Evolutionary conservation across 2,113 vertebrate species (phyloP).

Genomic region (Tringa solitaria): DNA sequence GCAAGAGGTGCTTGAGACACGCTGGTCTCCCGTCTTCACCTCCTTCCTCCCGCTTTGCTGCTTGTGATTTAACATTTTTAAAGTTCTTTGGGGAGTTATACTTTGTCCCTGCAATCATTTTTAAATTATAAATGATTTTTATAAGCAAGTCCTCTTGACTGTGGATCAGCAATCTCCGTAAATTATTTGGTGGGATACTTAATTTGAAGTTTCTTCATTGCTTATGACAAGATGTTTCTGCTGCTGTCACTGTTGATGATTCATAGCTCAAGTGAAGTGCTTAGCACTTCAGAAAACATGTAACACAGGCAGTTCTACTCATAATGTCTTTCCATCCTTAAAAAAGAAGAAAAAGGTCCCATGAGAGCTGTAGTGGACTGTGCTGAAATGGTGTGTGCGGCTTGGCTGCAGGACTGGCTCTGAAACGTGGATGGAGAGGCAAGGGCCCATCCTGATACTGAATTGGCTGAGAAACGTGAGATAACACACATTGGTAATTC

Average conservation of each 20-base stretch:
- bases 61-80: neutral
- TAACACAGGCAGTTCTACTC: neutral
- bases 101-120: conserved; percentile 20
- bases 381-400: neutral
- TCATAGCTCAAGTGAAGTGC: conserved; percentile 50
- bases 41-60: neutral
- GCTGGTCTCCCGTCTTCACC: neutral
- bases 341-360: neutral
- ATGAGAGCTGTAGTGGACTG: neutral
- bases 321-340: neutral
- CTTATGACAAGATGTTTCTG: conserved; percentile 61
- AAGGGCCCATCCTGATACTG: neutral
- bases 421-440: neutral
- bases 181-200: conserved; percentile 49
- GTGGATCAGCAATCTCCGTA: neutral
- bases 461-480: neutral
- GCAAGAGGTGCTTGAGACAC: neutral
- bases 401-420: neutral
- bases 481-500: neutral
- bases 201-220: conserved; percentile 56
- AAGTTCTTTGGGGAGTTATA: neutral
- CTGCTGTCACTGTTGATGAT: conserved; percentile 49
- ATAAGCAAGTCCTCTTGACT: conserved; percentile 21
- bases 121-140: neutral
- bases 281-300: conserved; percentile 27